Conservation (phyloP, 2,888 invertebrate species). For the Tinea semifulvella region DNA sequence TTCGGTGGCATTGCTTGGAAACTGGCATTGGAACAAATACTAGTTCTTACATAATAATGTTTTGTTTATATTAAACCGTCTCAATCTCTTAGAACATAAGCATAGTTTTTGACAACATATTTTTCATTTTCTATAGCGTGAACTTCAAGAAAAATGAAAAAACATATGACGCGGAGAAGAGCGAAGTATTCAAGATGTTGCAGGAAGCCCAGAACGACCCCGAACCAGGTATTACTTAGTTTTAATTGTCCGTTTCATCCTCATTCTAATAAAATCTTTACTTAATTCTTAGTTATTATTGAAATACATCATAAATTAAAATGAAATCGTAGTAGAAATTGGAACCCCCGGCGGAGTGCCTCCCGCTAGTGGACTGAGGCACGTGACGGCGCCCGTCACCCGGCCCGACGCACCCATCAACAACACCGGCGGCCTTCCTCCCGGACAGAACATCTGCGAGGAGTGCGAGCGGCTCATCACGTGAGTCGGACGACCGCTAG, state of each 20-base stretch:
- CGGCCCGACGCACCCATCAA: constrained; percentile 69
- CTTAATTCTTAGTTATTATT: not conserved
- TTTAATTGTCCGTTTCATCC: not conserved
- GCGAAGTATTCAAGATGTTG: constrained; percentile 90
- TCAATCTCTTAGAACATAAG: not conserved
- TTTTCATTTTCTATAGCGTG: constrained; percentile 70
- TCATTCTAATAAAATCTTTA: not conserved
- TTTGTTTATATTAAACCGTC: constrained; percentile 4
- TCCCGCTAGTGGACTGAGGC: constrained; percentile 68
- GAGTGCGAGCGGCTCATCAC: constrained; percentile 97
- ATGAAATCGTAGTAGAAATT: constrained; percentile 18
- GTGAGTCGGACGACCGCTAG: constrained; percentile 81
- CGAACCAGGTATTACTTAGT: constrained; percentile 71
- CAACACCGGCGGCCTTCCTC: constrained; percentile 77
- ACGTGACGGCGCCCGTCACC: constrained; percentile 80
- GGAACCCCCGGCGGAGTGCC: constrained; percentile 39
- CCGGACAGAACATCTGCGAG: constrained; percentile 94
- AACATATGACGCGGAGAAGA: constrained; percentile 85
- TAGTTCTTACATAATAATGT: constrained; percentile 5
- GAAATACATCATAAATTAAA: not conserved
- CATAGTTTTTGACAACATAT: constrained; percentile 6
- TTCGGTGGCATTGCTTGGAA: not conserved
- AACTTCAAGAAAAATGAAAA: constrained; percentile 97
- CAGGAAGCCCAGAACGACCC: constrained; percentile 89
- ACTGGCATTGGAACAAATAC: constrained; percentile 11